Evolutionary conservation across 2,797 vertebrate species (phyloP).

Genomic region (Pseudochirops corinnae): DNA sequence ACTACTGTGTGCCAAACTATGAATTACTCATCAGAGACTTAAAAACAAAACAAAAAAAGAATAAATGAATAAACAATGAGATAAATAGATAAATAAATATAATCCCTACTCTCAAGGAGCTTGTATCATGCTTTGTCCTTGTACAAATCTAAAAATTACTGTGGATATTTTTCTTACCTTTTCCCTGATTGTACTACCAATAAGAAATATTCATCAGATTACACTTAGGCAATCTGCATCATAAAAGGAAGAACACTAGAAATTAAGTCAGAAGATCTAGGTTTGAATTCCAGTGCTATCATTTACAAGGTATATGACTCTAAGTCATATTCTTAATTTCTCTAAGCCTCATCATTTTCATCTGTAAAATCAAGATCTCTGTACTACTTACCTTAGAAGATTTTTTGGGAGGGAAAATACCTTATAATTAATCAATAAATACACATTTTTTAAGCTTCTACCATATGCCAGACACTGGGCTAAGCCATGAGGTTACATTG

Average conservation of each 20-base stretch:
- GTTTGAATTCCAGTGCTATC: slow-evolving; percentile 23
- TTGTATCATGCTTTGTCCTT: not conserved
- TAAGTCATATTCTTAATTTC: not conserved
- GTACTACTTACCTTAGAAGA: not conserved
- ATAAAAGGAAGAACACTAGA: not conserved
- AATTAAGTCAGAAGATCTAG: slow-evolving; percentile 10
- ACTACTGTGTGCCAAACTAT: not conserved
- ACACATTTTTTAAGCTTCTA: not conserved
- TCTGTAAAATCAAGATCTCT: not conserved
- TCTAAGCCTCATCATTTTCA: not conserved
- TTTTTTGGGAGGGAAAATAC: not conserved
- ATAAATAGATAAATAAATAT: slow-evolving; percentile 6
- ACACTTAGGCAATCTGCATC: not conserved
- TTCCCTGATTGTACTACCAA: not conserved
- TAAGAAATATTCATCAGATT: not conserved
- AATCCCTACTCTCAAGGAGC: not conserved
- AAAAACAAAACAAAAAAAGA: not conserved
- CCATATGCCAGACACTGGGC: not conserved
- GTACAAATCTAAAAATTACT: not conserved
- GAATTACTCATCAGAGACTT: not conserved
- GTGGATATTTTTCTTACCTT: not conserved
- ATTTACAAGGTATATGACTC: not conserved
- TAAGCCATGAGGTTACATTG: not conserved
- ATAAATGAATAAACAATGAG: not conserved
- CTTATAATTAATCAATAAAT: not conserved